Base-by-base conservation (phyloP, 2,888 invertebrate genomes). In the Sesia bembeciformis region DNA sequence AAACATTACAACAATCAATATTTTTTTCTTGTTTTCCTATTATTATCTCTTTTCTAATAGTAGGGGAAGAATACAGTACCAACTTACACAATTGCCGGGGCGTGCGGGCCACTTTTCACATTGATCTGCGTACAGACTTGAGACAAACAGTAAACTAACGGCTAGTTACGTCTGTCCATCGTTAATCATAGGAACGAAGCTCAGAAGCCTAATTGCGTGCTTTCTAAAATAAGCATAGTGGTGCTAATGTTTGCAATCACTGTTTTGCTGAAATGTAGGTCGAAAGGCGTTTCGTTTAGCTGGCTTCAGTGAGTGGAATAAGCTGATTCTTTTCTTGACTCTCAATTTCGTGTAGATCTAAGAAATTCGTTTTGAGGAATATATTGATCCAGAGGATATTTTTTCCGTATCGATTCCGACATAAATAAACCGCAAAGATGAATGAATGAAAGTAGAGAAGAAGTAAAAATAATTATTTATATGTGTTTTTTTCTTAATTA, bases 61-160 rank as follows among this genome's bases (percentile, higher is more conserved):
- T 62, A 61, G 60, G 62, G 61, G 62, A 51, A 58, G 53, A 60
- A 7, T 7, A 8, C 8, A 46, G 59, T 61, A 62, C 60, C 54
- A 52, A 62, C 58, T 54, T 60, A 62, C 62, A 66, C 70, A 73
- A 74, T 70, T 67, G 66, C 59, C 60, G 61, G 63, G 68, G 70
- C 68, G 66, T 68, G 65, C 58, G 67, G 53, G 63, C 67, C 66
- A 72, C 70, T 70, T 73, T 70, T 70, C 71, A 68, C 68, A 62
- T 66, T 65, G 67, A 71, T 69, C 65, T 65, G 64, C 66, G 64
- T 63, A 63, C 61, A 54, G 23, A 23, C 23, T 23, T 23, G 23
- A 23, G 8, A 54, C 65, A 64, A 64, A 60, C 62, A 59, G 62
- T 62, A 62, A 59, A 62, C 56, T 55, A 65, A 66, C 65, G 59